Evolutionary conservation across 2,888 invertebrate genomes (phyloP).

Genomic region (Muscina levida): DNA sequence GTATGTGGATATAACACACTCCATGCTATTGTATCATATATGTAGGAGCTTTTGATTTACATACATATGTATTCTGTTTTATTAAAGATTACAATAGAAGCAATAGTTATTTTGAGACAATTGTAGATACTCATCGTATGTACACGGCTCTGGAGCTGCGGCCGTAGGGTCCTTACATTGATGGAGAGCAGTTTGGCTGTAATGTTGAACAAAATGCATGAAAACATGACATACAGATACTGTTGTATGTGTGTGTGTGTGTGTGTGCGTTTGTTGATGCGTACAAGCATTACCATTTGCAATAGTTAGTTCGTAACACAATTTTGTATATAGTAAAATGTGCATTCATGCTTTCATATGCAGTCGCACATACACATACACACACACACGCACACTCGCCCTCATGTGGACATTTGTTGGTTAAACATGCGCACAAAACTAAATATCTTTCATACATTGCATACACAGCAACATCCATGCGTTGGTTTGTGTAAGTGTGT

Average conservation of each 20-base stretch:
- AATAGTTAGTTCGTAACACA: constrained; percentile 36
- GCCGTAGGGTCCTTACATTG: too few species aligned
- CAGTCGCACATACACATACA: not conserved
- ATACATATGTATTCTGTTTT: constrained; percentile 4
- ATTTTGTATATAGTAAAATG: constrained; percentile 40
- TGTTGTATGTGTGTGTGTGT: not conserved
- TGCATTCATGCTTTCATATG: not conserved
- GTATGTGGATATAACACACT: not conserved
- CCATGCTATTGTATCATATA: not conserved
- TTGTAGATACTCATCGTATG: constrained; percentile 27
- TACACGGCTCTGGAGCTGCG: not conserved
- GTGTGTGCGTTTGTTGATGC: not conserved
- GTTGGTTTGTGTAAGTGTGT: too few species aligned
- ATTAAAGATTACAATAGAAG: not conserved
- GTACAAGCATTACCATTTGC: constrained; percentile 8
- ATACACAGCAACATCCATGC: too few species aligned
- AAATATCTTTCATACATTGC: not conserved
- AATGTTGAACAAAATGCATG: not conserved
- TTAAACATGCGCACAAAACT: too few species aligned
- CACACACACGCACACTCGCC: not conserved
- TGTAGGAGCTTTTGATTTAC: too few species aligned
- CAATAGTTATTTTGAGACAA: constrained; percentile 43
- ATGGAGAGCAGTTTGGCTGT: too few species aligned
- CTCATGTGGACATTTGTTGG: too few species aligned
- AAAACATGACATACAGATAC: not conserved